Base-by-base conservation (phyloP, 1,140 invertebrate species). In the Grapholita molesta region DNA sequence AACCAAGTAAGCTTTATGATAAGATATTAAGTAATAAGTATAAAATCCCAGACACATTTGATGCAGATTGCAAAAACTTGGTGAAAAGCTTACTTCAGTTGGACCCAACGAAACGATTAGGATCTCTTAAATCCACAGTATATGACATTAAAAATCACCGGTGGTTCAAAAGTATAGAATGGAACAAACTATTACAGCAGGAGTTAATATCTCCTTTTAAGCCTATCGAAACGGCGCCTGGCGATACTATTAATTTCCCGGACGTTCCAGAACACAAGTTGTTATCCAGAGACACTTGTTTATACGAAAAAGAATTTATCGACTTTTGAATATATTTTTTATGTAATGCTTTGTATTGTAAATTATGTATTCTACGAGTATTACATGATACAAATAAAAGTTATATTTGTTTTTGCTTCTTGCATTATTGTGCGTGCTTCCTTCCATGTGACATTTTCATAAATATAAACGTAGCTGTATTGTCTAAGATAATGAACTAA, bases 1-100 rank as follows among this genome's bases (percentile, higher is more conserved):
- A 97, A 77, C 95, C 95, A 0, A 96, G 96, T 92, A 96, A 96
- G 80, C 95, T 98, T 65, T 99, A 98, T 90, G 96, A 98, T 80
- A 95, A 95, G 79, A 96, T 97, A 53, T 94, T 97, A 4, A 83
- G 94, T 0, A 94, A 94, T 6, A 94, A 94, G 77, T 96, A 94
- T 77, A 94, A 93, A 93, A 93, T 94, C 84, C 94, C 95, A 0
- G 84, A 85, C 6, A 92, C 93, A 28, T 95, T 96, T 70, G 93
- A 92, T 3, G 79, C 89, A 0, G 95, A 98, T 38, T 82, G 99
- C 55, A 97, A 95, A 77, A 96, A 98, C 87, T 86, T 99, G 2
- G 75, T 99, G 23, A 94, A 94, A 76, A 96, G 97, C 80, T 85
- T 99, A 52, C 91, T 99, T 0, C 96, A 95, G 79, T 86, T 93